Percentiles rank a stretch among this genome's conserved stretches.
Evolutionary conservation across 2,113 vertebrate genomes (phyloP).

Genomic region (Hiodon tergisus): DNA sequence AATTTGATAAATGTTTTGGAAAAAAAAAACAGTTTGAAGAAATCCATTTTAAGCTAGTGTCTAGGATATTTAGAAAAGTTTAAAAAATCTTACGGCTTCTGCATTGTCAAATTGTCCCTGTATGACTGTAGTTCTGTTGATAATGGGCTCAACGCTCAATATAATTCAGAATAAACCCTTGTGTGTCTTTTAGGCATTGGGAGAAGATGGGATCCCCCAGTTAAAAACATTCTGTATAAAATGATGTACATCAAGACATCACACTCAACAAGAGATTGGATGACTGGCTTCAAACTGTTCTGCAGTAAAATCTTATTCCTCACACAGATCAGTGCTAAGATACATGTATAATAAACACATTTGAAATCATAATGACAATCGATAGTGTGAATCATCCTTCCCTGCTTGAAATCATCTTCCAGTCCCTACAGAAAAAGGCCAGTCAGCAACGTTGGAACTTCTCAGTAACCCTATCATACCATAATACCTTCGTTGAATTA

Average conservation of each 20-base stretch:
- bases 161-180: slow-evolving; percentile 1
- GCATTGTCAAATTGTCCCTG: slow-evolving; percentile 5
- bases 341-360: slow-evolving; percentile 4
- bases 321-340: background rate
- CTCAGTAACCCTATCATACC: slow-evolving; percentile 14
- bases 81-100: slow-evolving; percentile 12
- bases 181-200: background rate
- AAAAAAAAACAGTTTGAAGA: slow-evolving; percentile 10
- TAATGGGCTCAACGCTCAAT: background rate
- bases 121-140: slow-evolving; percentile 9
- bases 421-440: slow-evolving; percentile 10
- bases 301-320: background rate
- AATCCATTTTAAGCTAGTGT: slow-evolving; percentile 15
- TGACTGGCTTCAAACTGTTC: background rate
- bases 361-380: background rate
- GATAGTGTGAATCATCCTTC: background rate
- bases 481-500: slow-evolving; percentile 7
- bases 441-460: slow-evolving; percentile 20
- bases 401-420: slow-evolving; percentile 4
- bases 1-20: slow-evolving; percentile 25
- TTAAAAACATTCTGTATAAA: slow-evolving; percentile 54
- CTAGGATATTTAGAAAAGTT: slow-evolving; percentile 11
- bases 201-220: slow-evolving; percentile 6
- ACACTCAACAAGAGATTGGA: slow-evolving; percentile 18
- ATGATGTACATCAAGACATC: slow-evolving; percentile 37